Evolutionary conservation across 2,113 vertebrate species (phyloP), one percentile per base, ranked within the genome.

Genomic region (Hymenochirus boettgeri): DNA sequence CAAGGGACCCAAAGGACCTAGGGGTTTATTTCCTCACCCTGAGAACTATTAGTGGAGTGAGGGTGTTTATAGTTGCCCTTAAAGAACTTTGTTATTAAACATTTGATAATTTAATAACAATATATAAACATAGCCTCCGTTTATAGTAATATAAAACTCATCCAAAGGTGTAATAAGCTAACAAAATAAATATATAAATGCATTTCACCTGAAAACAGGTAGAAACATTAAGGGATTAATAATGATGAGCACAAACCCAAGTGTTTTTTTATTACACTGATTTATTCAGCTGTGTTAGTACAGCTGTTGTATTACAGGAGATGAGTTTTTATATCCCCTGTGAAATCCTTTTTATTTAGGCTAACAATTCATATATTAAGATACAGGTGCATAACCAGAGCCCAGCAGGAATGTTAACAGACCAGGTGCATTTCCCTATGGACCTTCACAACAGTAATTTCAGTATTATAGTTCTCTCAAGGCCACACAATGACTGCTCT

Each of bases 341-440:
- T 42, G 39, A 42, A n/a, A 42, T 42, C 13, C 39, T n/a, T 42
- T 42, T 42, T 42, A 42, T 42, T 42, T 42, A 42, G 13, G 6
- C 17, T 42, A 42, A 42, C 39, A 42, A 42, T n/a, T 42, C 39
- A 42, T 42, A 42, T 42, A 42, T 42, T 42, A 42, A 7, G 35
- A 58, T 42, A 33, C 27, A 39, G 50, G 23, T 58, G 27, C 48
- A 39, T 37, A 51, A 25, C 47, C 33, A 35, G 2, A 13, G 33
- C 15, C 33, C 33, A 35, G 25, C 64, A 57, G 57, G 21, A 47
- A 47, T 31, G 13, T 42, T 33, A 18, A 18, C 26, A 58, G 50
- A 66, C 53, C 45, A 37, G 64, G 57, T 58, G 58, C 42, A 50
- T 25, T 19, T 23, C 27, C 63, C 54, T 67, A 22, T 56, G 17